Evolutionary conservation across 2,797 vertebrate species (phyloP), one percentile per base, ranked within the genome.

Genomic region (Rhabdophis nuchalis): DNA sequence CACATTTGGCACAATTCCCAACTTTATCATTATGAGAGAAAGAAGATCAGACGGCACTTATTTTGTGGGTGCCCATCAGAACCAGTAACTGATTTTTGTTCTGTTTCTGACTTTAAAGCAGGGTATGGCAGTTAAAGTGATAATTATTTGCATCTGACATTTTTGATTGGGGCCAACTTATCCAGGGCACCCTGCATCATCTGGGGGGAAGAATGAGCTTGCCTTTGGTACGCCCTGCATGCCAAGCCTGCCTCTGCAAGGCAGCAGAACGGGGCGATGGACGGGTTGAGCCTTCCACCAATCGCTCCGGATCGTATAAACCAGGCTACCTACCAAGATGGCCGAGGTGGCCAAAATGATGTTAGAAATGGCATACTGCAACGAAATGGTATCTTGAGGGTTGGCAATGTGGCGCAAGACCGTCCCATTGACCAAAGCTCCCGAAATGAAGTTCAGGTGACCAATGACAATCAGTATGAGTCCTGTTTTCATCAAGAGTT

Each of bases 401-500:
- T 96, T 23, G 0, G 95, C 95, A 92, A 99, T 97, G 25, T 99
- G 98, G 89, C 98, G 97, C 93, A 99, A 98, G 92, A 99, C 98
- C 0, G 97, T 97, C 36, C 99, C 98, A 0, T 99, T 98, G 50
- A 99, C 97, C 6, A 99, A 96, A 0, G 98, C 97, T 0, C 98
- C 98, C 0, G 97, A 94, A 60, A 99, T 96, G 96, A 99, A 99
- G 97, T 98, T 99, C 92, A 99, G 95, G 46, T 99, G 99, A 12
- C 99, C 98, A 32, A 98, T 96, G 77, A 99, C 97, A 87, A 99
- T 98, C 96, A 99, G 96, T 64, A 98, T 97, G 96, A 99, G 97
- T 10, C 99, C 99, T 0, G 98, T 98, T 96, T 99, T 99, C 99
- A 99, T 99, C 94, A 99, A 97, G 96, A 97, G 94, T 95, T 98